phyloP scores from a whole-genome alignment of 2,797 vertebrate species.

The Pseudochirops corinnae region DNA sequence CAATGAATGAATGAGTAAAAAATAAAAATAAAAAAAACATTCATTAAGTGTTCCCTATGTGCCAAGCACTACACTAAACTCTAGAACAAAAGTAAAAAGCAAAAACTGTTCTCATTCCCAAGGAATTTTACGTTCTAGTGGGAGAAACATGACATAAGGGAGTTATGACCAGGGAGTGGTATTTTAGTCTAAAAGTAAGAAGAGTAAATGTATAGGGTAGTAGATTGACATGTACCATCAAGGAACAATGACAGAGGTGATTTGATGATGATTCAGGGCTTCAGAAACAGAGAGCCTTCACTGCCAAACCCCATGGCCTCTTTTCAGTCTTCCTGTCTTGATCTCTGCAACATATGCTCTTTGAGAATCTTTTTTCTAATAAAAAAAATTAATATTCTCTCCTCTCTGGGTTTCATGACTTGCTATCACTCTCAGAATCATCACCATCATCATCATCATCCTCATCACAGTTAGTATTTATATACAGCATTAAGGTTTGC shows the following conservation, averaged over 20 bases:
- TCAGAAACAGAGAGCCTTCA: not conserved
- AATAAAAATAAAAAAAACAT: not conserved
- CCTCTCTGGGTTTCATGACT: not conserved
- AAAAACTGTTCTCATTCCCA: not conserved
- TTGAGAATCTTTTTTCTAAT: not conserved
- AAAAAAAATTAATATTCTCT: not conserved
- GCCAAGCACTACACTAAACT: not conserved
- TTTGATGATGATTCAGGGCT: not conserved
- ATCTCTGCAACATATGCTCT: not conserved
- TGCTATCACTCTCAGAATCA: not conserved
- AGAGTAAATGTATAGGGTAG: not conserved
- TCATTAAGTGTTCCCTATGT: not conserved
- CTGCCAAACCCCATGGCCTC: not conserved
- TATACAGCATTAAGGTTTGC: not conserved
- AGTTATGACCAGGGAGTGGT: not conserved
- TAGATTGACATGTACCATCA: not conserved
- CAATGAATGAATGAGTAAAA: not conserved
- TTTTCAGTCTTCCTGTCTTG: not conserved
- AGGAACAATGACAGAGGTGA: not conserved
- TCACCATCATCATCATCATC: too few species aligned
- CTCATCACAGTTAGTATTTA: not conserved
- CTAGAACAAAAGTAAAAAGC: not conserved
- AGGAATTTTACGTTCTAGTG: not conserved
- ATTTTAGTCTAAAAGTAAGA: not conserved
- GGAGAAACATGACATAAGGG: not conserved